Conservation (phyloP, 2,888 invertebrate genomes). For the Nipponacmea schrenckii region DNA sequence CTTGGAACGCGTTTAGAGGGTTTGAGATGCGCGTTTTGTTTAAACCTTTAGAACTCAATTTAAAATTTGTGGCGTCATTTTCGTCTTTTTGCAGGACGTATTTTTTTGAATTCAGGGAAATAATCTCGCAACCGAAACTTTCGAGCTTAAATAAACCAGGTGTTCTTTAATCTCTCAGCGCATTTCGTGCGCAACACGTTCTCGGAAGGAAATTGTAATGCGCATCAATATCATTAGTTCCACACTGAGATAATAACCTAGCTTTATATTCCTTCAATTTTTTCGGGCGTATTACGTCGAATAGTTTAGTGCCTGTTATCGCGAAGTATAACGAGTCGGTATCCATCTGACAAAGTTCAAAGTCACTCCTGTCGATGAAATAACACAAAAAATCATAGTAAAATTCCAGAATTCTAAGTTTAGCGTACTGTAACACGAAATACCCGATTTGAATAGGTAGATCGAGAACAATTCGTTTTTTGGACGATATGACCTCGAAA, state of each 20-base stretch:
- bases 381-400: constrained; percentile 21
- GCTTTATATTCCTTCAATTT: constrained; percentile 6
- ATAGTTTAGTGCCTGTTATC: neutral
- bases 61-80: neutral
- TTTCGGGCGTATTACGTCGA: constrained; percentile 1
- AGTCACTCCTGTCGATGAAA: constrained; percentile 1
- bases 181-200: neutral
- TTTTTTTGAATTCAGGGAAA: constrained; percentile 21
- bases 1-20: neutral
- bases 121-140: constrained; percentile 11
- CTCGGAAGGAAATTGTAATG: neutral
- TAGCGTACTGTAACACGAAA: constrained; percentile 28
- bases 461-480: neutral
- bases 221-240: neutral
- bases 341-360: too few relatives aligned
- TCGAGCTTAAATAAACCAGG: constrained; percentile 25
- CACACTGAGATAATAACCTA: constrained; percentile 10
- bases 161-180: constrained; percentile 15
- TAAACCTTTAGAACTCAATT: constrained; percentile 16
- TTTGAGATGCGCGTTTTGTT: neutral
- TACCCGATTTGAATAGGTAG: constrained; percentile 24
- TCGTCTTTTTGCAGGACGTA: neutral
- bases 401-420: constrained; percentile 24
- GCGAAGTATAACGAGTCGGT: constrained; percentile 13
- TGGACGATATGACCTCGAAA: constrained; percentile 12